Evolutionary conservation across 2,888 invertebrate genomes (phyloP).

Genomic region (Eupeodes latifasciatus): DNA sequence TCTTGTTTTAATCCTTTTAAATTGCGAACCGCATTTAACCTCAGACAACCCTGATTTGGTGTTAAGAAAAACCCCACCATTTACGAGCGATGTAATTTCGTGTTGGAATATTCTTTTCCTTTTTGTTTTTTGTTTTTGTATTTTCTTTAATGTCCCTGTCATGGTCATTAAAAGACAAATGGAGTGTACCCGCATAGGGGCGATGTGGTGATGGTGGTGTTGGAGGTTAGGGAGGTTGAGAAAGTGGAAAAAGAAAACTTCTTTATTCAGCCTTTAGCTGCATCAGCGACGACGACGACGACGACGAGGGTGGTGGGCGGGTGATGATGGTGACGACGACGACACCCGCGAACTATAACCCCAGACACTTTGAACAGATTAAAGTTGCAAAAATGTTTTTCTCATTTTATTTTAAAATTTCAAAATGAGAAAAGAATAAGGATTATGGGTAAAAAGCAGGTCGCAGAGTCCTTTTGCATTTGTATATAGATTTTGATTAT

Average conservation of each 20-base stretch:
- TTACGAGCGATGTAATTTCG: conserved; percentile 48
- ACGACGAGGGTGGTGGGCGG: not conserved
- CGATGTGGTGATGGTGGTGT: not conserved
- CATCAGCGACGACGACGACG: conserved; percentile 20
- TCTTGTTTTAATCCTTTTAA: conserved; percentile 43
- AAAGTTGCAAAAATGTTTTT: conserved; percentile 45
- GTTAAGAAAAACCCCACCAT: conserved; percentile 32
- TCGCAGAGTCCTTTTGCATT: not conserved
- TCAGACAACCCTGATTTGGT: conserved; percentile 40
- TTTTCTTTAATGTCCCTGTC: conserved; percentile 36
- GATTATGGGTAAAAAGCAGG: not conserved
- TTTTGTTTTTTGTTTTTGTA: conserved; percentile 5
- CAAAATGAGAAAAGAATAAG: conserved; percentile 4
- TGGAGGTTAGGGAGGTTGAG: no score
- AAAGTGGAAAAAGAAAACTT: not conserved
- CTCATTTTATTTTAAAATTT: not conserved
- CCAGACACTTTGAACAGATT: conserved; percentile 59
- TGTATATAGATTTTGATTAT: not conserved
- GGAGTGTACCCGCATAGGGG: conserved; percentile 43
- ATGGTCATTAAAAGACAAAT: conserved; percentile 62
- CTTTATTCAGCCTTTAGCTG: conserved; percentile 25
- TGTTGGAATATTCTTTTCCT: conserved; percentile 16
- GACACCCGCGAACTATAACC: conserved; percentile 40
- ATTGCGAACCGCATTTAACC: conserved; percentile 55
- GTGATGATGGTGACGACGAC: conserved; percentile 15